A percentile compares a stretch with the other conserved stretches of the same genome.
Conservation (phyloP, 2,888 invertebrate species). For the Odontomyia ornata region DNA sequence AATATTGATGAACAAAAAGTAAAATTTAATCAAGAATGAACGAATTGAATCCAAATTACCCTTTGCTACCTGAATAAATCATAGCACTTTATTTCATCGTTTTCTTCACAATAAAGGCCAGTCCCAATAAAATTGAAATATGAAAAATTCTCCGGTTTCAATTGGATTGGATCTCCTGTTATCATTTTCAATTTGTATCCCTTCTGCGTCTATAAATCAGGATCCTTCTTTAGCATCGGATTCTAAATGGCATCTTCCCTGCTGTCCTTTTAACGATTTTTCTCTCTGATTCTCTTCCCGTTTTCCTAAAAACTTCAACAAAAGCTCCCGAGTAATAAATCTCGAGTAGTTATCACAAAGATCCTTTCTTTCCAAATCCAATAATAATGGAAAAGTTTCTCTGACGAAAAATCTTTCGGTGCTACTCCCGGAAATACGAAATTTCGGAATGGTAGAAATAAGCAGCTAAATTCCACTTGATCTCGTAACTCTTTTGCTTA, state of each 20-base stretch:
- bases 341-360: slow-evolving; percentile 36
- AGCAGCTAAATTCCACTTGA: slow-evolving; percentile 1
- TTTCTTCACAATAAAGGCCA: too few relatives aligned
- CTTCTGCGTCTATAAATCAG: slow-evolving; percentile 29
- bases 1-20: too few relatives aligned
- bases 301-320: slow-evolving; percentile 22
- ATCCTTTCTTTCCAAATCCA: slow-evolving; percentile 30
- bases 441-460: not conserved
- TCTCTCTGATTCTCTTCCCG: not conserved
- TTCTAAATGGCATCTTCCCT: slow-evolving; percentile 3
- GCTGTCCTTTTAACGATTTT: not conserved
- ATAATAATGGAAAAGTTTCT: slow-evolving; percentile 40
- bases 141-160: not conserved
- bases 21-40: too few relatives aligned
- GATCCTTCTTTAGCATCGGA: not conserved
- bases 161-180: too few relatives aligned
- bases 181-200: slow-evolving; percentile 23
- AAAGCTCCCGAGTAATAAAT: slow-evolving; percentile 37
- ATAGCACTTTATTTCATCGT: too few relatives aligned
- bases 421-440: not conserved
- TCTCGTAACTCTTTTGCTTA: slow-evolving; percentile 11
- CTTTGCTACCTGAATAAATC: too few relatives aligned
- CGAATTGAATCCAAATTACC: too few relatives aligned
- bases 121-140: not conserved
- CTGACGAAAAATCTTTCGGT: slow-evolving; percentile 19